Percentiles rank a stretch among this genome's conserved stretches.
Evolutionary conservation across 1,140 invertebrate genomes (phyloP).

Genomic region (Microplitis mediator): DNA sequence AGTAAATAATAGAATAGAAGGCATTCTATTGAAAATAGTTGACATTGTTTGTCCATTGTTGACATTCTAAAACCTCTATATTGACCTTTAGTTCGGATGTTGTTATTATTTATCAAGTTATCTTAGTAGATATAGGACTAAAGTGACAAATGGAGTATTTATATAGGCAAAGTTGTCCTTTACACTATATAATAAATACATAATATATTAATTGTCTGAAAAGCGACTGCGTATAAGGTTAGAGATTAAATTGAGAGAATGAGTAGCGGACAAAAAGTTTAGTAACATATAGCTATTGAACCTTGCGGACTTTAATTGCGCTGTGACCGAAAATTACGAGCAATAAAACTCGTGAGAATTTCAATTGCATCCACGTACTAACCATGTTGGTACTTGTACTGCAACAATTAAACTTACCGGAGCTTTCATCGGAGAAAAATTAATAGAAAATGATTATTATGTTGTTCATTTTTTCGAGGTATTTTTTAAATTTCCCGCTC

Average conservation of each 20-base stretch:
- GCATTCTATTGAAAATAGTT: no score
- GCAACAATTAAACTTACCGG: no score
- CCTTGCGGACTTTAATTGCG: slow-evolving; percentile 19
- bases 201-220: slow-evolving; percentile 37
- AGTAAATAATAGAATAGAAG: no score
- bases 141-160: neutral
- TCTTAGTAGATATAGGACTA: neutral
- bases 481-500: no score
- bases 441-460: neutral
- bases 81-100: neutral
- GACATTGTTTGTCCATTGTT: no score
- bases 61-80: neutral
- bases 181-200: neutral
- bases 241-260: no score
- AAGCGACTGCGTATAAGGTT: slow-evolving; percentile 12
- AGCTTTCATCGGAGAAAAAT: neutral
- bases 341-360: slow-evolving; percentile 21
- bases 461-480: no score
- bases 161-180: neutral
- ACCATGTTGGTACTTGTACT: neutral
- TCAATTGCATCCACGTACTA: neutral
- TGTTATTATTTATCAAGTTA: neutral
- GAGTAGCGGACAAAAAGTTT: neutral
- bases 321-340: slow-evolving; percentile 14
- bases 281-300: slow-evolving; percentile 1